Percentiles rank a stretch among this genome's conserved stretches.
Conservation (phyloP, 1,140 invertebrate species). For the Eupristina koningsbergeri region DNA sequence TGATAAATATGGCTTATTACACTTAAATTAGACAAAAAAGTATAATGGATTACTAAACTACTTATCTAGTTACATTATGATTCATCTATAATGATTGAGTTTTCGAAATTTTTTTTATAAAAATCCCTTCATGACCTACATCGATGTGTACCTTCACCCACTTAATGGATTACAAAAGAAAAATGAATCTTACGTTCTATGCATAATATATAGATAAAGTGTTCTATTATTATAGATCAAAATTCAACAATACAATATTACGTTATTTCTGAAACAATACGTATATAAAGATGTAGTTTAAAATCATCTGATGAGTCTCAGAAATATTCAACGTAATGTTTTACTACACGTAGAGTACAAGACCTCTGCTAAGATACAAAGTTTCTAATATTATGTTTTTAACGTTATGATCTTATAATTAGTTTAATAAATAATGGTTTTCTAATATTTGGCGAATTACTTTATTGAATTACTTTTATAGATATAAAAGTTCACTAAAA, state of each 20-base stretch:
- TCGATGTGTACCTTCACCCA: background rate
- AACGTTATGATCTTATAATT: background rate
- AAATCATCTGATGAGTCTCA: no score
- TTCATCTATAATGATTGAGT: background rate
- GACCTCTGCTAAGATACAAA: background rate
- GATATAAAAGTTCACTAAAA: conserved; percentile 47
- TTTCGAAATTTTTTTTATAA: background rate
- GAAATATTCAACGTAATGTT: background rate
- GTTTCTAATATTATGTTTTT: background rate
- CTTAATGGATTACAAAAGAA: background rate
- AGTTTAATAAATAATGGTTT: conserved; percentile 32
- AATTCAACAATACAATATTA: background rate
- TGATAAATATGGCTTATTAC: background rate
- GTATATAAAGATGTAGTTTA: background rate
- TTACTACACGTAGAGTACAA: background rate
- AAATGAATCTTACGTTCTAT: background rate
- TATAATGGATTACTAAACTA: background rate
- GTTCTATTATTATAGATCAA: background rate
- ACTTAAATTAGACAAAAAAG: background rate
- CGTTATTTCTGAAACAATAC: background rate
- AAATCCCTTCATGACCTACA: background rate
- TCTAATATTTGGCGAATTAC: background rate
- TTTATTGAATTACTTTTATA: no score
- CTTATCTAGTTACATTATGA: background rate
- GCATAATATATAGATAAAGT: background rate